Percentiles rank a stretch among this genome's conserved stretches.
Conservation (phyloP, 2,113 vertebrate genomes). For the rabbit (Oryctolagus cuniculus) region DNA sequence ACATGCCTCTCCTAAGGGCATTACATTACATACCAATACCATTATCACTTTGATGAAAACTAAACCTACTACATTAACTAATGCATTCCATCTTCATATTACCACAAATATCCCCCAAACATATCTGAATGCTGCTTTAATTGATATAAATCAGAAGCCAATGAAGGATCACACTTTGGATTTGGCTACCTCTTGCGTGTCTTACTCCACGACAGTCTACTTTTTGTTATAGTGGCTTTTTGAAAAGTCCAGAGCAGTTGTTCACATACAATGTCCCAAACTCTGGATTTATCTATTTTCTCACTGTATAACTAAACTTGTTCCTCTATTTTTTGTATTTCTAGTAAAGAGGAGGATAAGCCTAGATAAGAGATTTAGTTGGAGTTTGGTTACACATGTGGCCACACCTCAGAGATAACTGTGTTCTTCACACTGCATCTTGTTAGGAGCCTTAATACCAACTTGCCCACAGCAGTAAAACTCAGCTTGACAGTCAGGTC, state of each 20-base stretch:
- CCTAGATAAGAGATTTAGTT: neutral
- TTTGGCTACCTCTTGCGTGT: neutral
- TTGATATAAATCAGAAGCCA: slow-evolving; percentile 12
- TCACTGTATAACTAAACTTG: neutral
- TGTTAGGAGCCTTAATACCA: neutral
- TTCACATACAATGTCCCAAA: neutral
- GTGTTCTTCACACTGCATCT: neutral
- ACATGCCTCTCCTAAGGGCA: slow-evolving; percentile 64
- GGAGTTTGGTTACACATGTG: neutral
- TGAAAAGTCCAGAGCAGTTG: neutral
- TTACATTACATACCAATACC: neutral
- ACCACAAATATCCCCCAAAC: neutral
- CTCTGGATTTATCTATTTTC: neutral
- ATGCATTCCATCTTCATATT: neutral
- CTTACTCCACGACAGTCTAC: neutral
- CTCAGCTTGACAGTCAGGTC: neutral
- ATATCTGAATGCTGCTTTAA: neutral
- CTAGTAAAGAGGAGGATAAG: neutral
- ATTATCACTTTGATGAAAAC: slow-evolving; percentile 27
- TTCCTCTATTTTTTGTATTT: slow-evolving; percentile 19
- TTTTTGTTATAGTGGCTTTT: slow-evolving; percentile 23
- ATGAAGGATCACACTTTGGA: neutral
- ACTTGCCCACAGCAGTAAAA: neutral
- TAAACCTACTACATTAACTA: slow-evolving; percentile 31
- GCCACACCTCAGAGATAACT: neutral